Percentiles rank a stretch among this genome's conserved stretches.
Conservation (phyloP, 2,888 invertebrate species). For the Agrochola lychnidis region DNA sequence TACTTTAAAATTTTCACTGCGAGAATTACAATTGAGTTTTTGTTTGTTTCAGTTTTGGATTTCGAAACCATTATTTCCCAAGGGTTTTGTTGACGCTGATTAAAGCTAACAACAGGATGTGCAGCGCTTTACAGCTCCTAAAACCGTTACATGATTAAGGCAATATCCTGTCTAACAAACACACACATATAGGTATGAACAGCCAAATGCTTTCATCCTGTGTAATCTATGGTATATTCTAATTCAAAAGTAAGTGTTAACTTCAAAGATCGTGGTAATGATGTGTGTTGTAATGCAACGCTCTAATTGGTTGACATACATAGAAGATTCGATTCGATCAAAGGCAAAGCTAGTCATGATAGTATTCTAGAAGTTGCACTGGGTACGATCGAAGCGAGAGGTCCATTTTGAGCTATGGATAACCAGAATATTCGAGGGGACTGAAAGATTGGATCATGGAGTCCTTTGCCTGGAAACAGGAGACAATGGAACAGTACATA, state of each 20-base stretch:
- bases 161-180: slow-evolving; percentile 8
- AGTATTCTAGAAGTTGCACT: not conserved
- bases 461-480: not conserved
- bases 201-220: not conserved
- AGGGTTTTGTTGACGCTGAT: not conserved
- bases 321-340: not conserved
- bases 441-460: not conserved
- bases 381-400: not conserved
- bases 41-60: slow-evolving; percentile 3
- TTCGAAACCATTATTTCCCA: not conserved
- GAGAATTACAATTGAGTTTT: slow-evolving; percentile 18
- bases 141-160: not conserved
- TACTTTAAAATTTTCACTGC: slow-evolving; percentile 1
- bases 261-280: not conserved
- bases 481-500: not conserved
- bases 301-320: not conserved
- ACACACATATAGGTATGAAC: too few species aligned
- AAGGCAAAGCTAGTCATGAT: not conserved
- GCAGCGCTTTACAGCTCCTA: not conserved
- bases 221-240: not conserved
- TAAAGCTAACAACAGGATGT: not conserved
- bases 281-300: too few species aligned
- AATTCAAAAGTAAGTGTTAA: not conserved
- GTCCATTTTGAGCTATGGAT: not conserved
- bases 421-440: not conserved